A percentile compares a stretch with the other conserved stretches of the same genome.
These are phyloP conservation scores for Thymelicus sylvestris DNA, from an alignment of 2,888 invertebrate species.

Conservation along the genomic window DNA sequence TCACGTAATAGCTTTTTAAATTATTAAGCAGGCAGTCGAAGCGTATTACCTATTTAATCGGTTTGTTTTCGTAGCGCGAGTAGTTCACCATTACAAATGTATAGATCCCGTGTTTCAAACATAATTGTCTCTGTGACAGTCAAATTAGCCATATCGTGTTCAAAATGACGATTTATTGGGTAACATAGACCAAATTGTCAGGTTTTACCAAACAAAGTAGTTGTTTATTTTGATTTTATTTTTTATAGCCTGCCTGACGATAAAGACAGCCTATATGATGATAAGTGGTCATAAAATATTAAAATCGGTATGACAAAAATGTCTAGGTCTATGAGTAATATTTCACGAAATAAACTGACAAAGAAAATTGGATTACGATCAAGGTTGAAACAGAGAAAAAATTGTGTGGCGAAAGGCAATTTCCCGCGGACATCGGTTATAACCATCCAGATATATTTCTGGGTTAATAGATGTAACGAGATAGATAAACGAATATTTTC, in stretches of 20 bases:
- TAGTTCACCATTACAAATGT: too few relatives aligned
- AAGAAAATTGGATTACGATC: constrained; percentile 5
- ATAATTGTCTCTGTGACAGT: constrained; percentile 15
- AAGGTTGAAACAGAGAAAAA: constrained; percentile 2
- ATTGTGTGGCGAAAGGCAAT: constrained; percentile 18
- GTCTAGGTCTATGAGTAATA: neutral
- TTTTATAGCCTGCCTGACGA: too few relatives aligned
- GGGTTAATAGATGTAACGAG: constrained; percentile 34
- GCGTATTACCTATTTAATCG: constrained; percentile 1
- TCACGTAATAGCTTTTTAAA: constrained; percentile 2
- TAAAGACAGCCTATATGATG: too few relatives aligned
- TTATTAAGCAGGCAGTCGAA: neutral
- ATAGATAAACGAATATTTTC: constrained; percentile 31
- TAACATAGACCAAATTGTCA: neutral
- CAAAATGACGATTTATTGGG: constrained; percentile 14
- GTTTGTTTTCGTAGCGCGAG: neutral
- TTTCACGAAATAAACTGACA: neutral
- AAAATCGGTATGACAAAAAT: neutral
- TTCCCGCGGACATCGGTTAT: constrained; percentile 27
- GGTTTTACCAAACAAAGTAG: neutral
- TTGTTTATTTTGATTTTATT: neutral
- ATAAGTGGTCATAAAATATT: too few relatives aligned
- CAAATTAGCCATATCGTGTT: constrained; percentile 35
- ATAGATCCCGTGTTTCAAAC: neutral
- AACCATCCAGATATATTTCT: constrained; percentile 31